A percentile compares a stretch with the other conserved stretches of the same genome.
Conservation (phyloP, 2,888 invertebrate species). For the Drosophila phalerata region DNA sequence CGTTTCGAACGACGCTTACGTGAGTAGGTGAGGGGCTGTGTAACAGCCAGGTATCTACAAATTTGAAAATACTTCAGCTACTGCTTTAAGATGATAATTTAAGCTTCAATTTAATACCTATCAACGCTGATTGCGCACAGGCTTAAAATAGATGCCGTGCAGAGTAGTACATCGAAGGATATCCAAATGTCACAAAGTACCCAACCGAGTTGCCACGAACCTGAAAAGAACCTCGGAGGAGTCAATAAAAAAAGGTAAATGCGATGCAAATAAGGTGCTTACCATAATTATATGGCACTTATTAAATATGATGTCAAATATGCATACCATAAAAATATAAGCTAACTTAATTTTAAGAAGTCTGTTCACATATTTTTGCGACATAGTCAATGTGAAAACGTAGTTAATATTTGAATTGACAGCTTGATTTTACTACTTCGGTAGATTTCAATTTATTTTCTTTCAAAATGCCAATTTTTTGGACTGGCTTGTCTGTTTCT, state of each 20-base stretch:
- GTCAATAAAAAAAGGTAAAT: slow-evolving; percentile 3
- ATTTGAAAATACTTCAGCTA: slow-evolving; percentile 8
- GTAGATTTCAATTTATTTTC: slow-evolving; percentile 9
- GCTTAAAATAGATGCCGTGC: slow-evolving; percentile 77
- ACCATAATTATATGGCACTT: slow-evolving; percentile 13
- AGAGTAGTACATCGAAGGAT: slow-evolving; percentile 94
- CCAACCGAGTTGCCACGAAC: slow-evolving; percentile 95
- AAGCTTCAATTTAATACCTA: slow-evolving; percentile 50
- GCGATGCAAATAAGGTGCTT: slow-evolving; percentile 7
- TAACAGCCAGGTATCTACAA: slow-evolving; percentile 94
- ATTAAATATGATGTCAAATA: not conserved
- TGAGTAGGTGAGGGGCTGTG: slow-evolving; percentile 96
- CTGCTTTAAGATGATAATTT: slow-evolving; percentile 15
- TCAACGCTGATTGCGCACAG: slow-evolving; percentile 66
- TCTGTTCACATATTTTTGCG: not conserved
- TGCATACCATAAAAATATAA: not conserved
- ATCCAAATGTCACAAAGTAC: slow-evolving; percentile 96
- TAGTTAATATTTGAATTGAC: slow-evolving; percentile 4
- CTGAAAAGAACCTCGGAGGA: slow-evolving; percentile 83
- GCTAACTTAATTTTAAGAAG: not conserved
- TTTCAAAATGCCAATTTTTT: slow-evolving; percentile 4
- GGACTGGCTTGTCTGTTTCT: not conserved
- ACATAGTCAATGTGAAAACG: not conserved
- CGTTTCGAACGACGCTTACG: slow-evolving; percentile 94
- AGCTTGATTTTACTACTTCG: slow-evolving; percentile 4